A percentile compares a stretch with the other conserved stretches of the same genome.
Evolutionary conservation across 1,140 invertebrate genomes (phyloP).

Genomic region (Vanessa atalanta): DNA sequence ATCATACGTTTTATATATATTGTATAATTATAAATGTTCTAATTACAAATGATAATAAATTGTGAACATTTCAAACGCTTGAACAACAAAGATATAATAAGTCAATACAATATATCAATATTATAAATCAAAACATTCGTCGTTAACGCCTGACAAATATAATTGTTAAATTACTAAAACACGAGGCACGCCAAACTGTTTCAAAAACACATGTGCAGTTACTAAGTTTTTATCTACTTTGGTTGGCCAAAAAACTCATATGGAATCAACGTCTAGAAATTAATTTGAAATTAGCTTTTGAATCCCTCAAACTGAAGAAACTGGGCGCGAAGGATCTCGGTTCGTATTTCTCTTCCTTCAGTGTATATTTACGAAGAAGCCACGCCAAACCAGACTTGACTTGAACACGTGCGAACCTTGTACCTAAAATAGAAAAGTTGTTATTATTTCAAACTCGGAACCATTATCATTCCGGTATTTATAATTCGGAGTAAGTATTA

Average conservation of each 20-base stretch:
- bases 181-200: background rate
- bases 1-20: too few species aligned
- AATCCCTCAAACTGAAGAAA: constrained; percentile 29
- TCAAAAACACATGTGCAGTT: background rate
- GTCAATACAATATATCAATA: too few species aligned
- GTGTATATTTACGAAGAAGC: constrained; percentile 60
- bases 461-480: too few species aligned
- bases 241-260: background rate
- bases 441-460: too few species aligned
- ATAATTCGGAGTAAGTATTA: too few species aligned
- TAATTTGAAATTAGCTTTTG: constrained; percentile 19
- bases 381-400: constrained; percentile 68
- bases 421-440: constrained; percentile 57
- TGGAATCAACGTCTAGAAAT: background rate
- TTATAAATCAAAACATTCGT: too few species aligned
- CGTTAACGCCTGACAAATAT: too few species aligned
- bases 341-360: constrained; percentile 45
- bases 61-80: too few species aligned
- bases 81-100: too few species aligned
- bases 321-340: constrained; percentile 40
- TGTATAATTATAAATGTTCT: too few species aligned
- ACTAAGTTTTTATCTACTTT: background rate
- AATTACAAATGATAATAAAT: too few species aligned
- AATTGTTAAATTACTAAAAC: too few species aligned
- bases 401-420: constrained; percentile 78